These are phyloP conservation scores for Melanotus villosus DNA, from an alignment of 2,888 invertebrate genomes.

Conservation along the genomic window DNA sequence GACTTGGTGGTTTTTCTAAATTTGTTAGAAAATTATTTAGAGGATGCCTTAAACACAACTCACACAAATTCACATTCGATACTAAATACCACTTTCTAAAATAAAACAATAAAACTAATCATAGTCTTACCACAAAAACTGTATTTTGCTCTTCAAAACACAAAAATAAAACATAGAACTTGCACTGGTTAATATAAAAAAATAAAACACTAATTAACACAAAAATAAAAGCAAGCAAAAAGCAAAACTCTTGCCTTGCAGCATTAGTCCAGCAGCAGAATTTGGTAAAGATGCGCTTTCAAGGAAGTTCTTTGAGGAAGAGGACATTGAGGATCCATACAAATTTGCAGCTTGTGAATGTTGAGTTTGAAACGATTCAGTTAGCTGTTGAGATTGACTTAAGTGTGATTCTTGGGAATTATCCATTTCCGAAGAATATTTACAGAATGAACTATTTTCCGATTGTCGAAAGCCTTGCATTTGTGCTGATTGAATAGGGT, in stretches of 20 bases:
- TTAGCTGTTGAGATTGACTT: too few relatives aligned
- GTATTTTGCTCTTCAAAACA: too few relatives aligned
- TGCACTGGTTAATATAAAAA: not conserved
- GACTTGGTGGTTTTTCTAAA: slow-evolving; percentile 32
- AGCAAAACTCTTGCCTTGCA: slow-evolving; percentile 33
- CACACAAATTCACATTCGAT: not conserved
- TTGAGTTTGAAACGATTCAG: slow-evolving; percentile 25
- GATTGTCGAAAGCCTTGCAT: slow-evolving; percentile 58
- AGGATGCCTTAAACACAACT: too few relatives aligned
- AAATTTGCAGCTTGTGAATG: not conserved
- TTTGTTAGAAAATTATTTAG: too few relatives aligned
- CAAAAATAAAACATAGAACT: too few relatives aligned
- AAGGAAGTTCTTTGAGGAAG: not conserved
- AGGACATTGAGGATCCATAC: too few relatives aligned
- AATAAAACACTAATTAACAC: not conserved
- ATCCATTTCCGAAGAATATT: slow-evolving; percentile 54
- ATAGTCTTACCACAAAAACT: too few relatives aligned
- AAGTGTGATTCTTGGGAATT: slow-evolving; percentile 43
- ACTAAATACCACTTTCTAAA: too few relatives aligned
- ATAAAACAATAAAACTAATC: too few relatives aligned
- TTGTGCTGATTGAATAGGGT: slow-evolving; percentile 54
- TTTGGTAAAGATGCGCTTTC: slow-evolving; percentile 11
- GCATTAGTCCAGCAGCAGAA: slow-evolving; percentile 2
- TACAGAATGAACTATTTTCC: slow-evolving; percentile 65
- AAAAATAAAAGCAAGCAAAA: slow-evolving; percentile 1